Percentiles rank a stretch among this genome's conserved stretches.
Evolutionary conservation across 2,888 invertebrate genomes (phyloP).

Genomic region (Epsilonema sp.): DNA sequence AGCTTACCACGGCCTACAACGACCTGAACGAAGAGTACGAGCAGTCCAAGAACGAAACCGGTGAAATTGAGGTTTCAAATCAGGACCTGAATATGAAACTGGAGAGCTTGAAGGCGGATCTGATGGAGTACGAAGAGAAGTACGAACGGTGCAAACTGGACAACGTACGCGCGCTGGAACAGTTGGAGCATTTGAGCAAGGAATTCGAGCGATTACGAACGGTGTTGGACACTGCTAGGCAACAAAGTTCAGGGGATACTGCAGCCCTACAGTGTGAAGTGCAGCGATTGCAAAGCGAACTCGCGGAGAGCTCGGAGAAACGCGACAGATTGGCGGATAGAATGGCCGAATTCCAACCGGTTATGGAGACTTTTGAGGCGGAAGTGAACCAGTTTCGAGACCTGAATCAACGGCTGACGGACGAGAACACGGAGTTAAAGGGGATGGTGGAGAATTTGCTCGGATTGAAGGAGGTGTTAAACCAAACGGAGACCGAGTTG

Average conservation of each 20-base stretch:
- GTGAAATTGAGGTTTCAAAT: slow-evolving; percentile 5
- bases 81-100: slow-evolving; percentile 2
- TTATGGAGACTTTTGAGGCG: slow-evolving; percentile 14
- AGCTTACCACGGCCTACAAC: slow-evolving; percentile 16
- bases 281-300: slow-evolving; percentile 13
- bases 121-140: slow-evolving; percentile 21
- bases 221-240: background rate
- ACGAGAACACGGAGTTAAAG: slow-evolving; percentile 9
- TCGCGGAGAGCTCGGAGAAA: slow-evolving; percentile 15
- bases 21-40: slow-evolving; percentile 19
- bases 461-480: background rate
- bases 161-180: slow-evolving; percentile 4
- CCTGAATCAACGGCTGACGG: slow-evolving; percentile 12
- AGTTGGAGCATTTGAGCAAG: slow-evolving; percentile 14
- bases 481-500: background rate
- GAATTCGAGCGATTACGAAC: background rate
- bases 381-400: slow-evolving; percentile 16
- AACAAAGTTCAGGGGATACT: background rate
- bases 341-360: slow-evolving; percentile 14
- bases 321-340: slow-evolving; percentile 14
- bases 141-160: slow-evolving; percentile 17
- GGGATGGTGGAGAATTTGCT: background rate
- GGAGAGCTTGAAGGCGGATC: slow-evolving; percentile 17
- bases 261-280: slow-evolving; percentile 16
- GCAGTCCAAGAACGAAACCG: slow-evolving; percentile 11